A percentile compares a stretch with the other conserved stretches of the same genome.
Evolutionary conservation across 1,140 invertebrate species (phyloP).

Genomic region (Daktulosphaira vitifoliae): DNA sequence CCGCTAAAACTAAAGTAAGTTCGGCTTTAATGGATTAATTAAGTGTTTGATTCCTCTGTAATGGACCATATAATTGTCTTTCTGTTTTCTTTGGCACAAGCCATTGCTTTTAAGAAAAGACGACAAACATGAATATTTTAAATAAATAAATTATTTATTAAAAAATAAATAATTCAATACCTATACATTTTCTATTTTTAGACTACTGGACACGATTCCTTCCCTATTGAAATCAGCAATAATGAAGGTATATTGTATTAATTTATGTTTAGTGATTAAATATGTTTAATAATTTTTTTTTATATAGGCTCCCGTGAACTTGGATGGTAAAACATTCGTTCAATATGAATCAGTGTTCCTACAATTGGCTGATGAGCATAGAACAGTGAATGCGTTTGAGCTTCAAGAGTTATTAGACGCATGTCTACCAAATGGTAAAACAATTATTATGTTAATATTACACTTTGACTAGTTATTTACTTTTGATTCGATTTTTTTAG

Average conservation of each 20-base stretch:
- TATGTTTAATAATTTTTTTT: no score
- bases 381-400: conserved; percentile 84
- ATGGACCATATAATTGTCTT: neutral
- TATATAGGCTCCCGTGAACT: conserved; percentile 49
- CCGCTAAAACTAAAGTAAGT: conserved; percentile 67
- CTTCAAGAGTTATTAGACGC: conserved; percentile 83
- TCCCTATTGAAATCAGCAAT: conserved; percentile 62
- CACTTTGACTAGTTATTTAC: neutral
- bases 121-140: no score
- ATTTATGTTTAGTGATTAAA: no score
- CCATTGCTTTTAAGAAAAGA: no score
- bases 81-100: no score
- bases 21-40: neutral
- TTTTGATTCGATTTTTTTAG: conserved; percentile 43
- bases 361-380: conserved; percentile 75
- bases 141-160: no score
- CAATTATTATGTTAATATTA: neutral
- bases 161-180: neutral
- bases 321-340: conserved; percentile 64
- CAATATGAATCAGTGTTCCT: conserved; percentile 86
- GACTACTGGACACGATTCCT: conserved; percentile 65
- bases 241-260: no score
- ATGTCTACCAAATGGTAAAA: conserved; percentile 75
- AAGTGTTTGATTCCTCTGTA: neutral
- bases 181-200: conserved; percentile 40